These are phyloP conservation scores for Phortica magna DNA, from an alignment of 2,888 invertebrate genomes.

Conservation along the genomic window DNA sequence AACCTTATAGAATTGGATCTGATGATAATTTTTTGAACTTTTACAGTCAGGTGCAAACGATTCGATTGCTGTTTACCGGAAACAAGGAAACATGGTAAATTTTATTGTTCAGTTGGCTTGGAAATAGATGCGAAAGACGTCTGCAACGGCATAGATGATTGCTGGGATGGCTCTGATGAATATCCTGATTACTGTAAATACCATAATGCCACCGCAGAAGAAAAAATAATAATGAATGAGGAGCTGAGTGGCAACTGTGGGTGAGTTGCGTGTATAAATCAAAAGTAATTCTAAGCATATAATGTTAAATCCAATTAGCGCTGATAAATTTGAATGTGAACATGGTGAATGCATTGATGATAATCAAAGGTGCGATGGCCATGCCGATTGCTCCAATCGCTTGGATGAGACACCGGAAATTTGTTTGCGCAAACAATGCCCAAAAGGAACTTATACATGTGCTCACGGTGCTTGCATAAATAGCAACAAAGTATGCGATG, in stretches of 20 bases:
- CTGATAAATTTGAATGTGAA: not conserved
- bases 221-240: not conserved
- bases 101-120: not conserved
- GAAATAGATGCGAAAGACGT: not conserved
- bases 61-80: not conserved
- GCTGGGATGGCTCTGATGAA: not conserved
- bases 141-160: not conserved
- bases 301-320: not conserved
- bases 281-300: not conserved
- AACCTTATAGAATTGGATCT: too few relatives aligned
- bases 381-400: not conserved
- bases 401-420: not conserved
- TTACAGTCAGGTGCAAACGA: too few relatives aligned
- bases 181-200: not conserved
- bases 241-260: not conserved
- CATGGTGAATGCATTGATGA: slow-evolving; percentile 6
- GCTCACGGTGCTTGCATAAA: not conserved
- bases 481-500: not conserved
- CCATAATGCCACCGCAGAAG: not conserved
- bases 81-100: not conserved
- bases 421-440: not conserved
- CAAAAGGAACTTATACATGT: not conserved
- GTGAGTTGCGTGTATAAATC: not conserved
- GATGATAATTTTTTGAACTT: too few relatives aligned
- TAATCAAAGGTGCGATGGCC: not conserved